Evolutionary conservation across 2,888 invertebrate species (phyloP), one percentile per base, ranked within the genome.

Genomic region (Crepidodera aurea): DNA sequence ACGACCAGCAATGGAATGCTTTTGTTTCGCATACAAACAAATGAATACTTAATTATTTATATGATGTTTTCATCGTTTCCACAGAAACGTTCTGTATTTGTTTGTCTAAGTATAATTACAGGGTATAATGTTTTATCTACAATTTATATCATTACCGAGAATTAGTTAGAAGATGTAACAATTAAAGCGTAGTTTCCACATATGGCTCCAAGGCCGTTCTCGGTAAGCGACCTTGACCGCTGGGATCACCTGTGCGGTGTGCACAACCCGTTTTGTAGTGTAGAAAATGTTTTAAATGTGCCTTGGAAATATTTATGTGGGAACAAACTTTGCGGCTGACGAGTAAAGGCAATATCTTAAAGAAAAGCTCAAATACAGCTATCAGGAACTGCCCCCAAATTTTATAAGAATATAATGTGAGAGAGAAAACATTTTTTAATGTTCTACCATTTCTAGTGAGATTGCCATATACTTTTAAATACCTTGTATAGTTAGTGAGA

Each of bases 1-100:
- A 50, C 57, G 48, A 57, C 57, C 57, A 39, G 39, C 57, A 19
- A 12, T 27, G 57, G 57, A 50, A 57, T 57, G 57, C 48, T 57
- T 57, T 57, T 57, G 57, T 57, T 57, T 39, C 27, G 19, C 18
- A 32, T 16, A 19, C 48, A 57, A 48, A 57, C 44, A 57, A 57
- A 44, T 54, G 54, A 54, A 54, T 44, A 32, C 42, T 44, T 44
- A 54, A 44, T 54, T 54, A 42, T 54, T 54, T 54, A 42, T 29
- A 37, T 8, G 29, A 32, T 42, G 54, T 53, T 53, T 53, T 53
- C 40, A 53, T 16, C 27, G 37, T 51, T 51, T 51, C 12, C 51
- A 51, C 37, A 51, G 22, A 51, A 51, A 37, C 37, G 22, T 51
- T 37, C 22, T 16, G 53, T 25, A 37, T 54, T 42, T 42, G 40